These are phyloP conservation scores for Ligdia adustata DNA, from an alignment of 2,888 invertebrate genomes.

Conservation along the genomic window DNA sequence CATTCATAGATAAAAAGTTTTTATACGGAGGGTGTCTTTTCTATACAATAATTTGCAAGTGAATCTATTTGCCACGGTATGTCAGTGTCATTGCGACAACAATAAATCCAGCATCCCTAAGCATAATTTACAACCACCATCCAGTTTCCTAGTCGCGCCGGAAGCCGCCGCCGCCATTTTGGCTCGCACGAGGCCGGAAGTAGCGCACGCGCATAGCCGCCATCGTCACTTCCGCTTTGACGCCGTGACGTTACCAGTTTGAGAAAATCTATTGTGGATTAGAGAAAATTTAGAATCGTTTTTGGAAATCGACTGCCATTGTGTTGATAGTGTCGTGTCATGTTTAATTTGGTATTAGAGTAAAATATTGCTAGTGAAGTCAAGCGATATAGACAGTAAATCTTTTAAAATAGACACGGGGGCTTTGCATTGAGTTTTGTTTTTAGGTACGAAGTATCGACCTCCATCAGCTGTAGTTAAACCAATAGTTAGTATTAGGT, in stretches of 20 bases:
- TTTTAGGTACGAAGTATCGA: too few relatives aligned
- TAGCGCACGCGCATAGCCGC: conserved; percentile 75
- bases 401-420: too few relatives aligned
- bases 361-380: conserved; percentile 25
- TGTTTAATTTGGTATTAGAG: conserved; percentile 14
- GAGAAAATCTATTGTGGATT: conserved; percentile 68
- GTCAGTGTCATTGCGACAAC: conserved; percentile 59
- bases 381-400: too few relatives aligned
- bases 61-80: conserved; percentile 10
- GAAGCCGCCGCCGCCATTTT: conserved; percentile 81
- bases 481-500: too few relatives aligned
- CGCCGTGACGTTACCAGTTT: conserved; percentile 63
- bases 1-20: too few relatives aligned
- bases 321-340: conserved; percentile 19
- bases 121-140: conserved; percentile 76
- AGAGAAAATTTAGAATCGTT: conserved; percentile 28
- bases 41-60: conserved; percentile 12
- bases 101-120: conserved; percentile 69
- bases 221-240: conserved; percentile 70
- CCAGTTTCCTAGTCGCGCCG: conserved; percentile 59
- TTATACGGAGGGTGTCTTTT: too few relatives aligned
- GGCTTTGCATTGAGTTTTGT: too few relatives aligned
- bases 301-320: conserved; percentile 23
- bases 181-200: conserved; percentile 79
- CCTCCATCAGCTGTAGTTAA: too few relatives aligned